Evolutionary conservation across 2,797 vertebrate species (phyloP).

Genomic region (Hypotaenidia okinawae): DNA sequence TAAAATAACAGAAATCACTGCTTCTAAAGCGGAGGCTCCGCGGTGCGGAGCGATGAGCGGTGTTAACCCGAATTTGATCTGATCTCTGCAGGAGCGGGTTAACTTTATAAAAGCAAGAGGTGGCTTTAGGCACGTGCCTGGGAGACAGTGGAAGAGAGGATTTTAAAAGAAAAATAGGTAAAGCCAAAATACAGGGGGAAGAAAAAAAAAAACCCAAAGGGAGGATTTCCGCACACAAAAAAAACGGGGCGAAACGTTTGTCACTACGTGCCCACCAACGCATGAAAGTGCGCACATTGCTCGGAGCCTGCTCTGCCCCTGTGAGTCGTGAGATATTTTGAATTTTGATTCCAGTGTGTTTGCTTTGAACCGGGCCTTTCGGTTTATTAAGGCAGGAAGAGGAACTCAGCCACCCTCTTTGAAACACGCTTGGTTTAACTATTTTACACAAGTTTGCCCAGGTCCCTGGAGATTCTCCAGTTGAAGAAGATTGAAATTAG

Average conservation of each 20-base stretch:
- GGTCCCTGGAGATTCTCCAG: conserved; percentile 62
- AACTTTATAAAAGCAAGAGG: background rate
- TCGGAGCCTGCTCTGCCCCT: conserved; percentile 13
- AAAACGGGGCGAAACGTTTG: background rate
- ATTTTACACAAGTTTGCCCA: conserved; percentile 68
- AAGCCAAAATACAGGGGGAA: background rate
- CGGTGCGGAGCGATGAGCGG: background rate
- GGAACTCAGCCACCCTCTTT: conserved; percentile 55
- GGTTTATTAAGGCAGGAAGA: conserved; percentile 57
- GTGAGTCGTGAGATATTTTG: conserved; percentile 26
- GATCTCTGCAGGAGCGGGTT: background rate
- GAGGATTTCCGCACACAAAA: background rate
- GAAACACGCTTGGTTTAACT: conserved; percentile 65
- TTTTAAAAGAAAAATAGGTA: background rate
- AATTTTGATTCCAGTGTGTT: conserved; percentile 56
- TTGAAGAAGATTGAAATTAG: conserved; percentile 67
- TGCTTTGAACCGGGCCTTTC: conserved; percentile 58
- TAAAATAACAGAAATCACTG: background rate
- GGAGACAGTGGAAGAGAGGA: background rate
- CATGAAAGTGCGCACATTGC: background rate
- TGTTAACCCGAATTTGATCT: background rate
- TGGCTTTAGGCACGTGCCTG: background rate
- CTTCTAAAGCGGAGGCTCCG: background rate
- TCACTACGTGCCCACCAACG: conserved; percentile 28
- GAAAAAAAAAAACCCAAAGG: background rate